Conservation (phyloP, 2,888 invertebrate genomes). For the Scotopteryx bipunctaria region DNA sequence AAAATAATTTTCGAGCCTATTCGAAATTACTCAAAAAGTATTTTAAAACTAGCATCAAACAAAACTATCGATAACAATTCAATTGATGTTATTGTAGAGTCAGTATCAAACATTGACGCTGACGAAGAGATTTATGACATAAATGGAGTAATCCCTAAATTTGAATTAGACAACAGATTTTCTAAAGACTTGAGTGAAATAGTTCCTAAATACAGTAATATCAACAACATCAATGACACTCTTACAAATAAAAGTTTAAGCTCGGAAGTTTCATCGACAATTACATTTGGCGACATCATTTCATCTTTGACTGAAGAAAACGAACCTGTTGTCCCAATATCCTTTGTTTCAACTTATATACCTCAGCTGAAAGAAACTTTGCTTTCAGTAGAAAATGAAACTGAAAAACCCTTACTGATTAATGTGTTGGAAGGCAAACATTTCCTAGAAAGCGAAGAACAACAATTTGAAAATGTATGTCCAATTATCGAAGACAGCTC, state of each 20-base stretch:
- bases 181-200: not conserved
- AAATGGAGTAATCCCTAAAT: not conserved
- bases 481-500: not conserved
- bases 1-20: no score
- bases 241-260: not conserved
- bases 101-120: no score
- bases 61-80: no score
- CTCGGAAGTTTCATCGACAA: not conserved
- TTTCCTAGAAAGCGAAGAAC: not conserved
- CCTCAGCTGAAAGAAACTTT: not conserved
- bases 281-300: not conserved
- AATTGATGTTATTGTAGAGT: no score
- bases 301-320: not conserved
- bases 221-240: not conserved
- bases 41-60: no score
- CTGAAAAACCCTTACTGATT: not conserved
- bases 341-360: not conserved
- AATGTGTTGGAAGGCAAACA: not conserved
- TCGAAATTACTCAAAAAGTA: no score
- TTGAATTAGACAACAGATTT: not conserved
- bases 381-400: constrained; percentile 2
- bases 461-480: constrained; percentile 1
- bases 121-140: not conserved
- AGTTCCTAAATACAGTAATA: no score
- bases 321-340: not conserved